These are phyloP conservation scores for Colinus virginianus DNA, from an alignment of 2,113 vertebrate genomes.

Conservation along the genomic window DNA sequence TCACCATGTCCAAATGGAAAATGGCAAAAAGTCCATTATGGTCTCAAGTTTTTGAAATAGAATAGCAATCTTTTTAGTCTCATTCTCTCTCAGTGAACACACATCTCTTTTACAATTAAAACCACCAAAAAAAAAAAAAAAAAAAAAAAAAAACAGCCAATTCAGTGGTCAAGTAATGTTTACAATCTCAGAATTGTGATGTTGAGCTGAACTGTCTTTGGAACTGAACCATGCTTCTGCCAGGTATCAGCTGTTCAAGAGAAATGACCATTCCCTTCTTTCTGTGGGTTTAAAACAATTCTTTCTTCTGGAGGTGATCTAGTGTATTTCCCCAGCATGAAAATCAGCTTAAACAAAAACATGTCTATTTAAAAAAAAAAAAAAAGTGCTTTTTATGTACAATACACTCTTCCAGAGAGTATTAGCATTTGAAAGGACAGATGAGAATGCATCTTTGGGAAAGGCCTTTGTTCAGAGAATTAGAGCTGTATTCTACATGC, in stretches of 20 bases:
- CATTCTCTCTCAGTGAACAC: not conserved
- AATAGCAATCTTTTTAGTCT: not conserved
- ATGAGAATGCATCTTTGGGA: conserved; percentile 24
- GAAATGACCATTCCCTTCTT: not conserved
- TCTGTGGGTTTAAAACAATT: not conserved
- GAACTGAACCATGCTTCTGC: not conserved
- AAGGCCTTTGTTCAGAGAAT: conserved; percentile 41
- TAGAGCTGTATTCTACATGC: not conserved
- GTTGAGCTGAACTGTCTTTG: not conserved
- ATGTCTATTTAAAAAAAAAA: not conserved
- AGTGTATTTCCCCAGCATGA: not conserved
- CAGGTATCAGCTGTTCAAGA: not conserved
- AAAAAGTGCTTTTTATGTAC: not conserved
- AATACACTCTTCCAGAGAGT: not conserved
- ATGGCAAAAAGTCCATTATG: conserved; percentile 13
- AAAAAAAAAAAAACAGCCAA: not conserved
- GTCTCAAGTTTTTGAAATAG: not conserved
- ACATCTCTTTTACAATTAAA: not conserved
- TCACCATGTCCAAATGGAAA: conserved; percentile 24
- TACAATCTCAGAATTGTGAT: not conserved
- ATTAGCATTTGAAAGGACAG: conserved; percentile 52
- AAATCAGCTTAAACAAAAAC: conserved; percentile 20
- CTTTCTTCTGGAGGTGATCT: not conserved
- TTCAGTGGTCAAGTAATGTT: not conserved
- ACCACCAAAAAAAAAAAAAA: not conserved